A percentile compares a stretch with the other conserved stretches of the same genome.
These are phyloP conservation scores for Chaetophractus vellerosus DNA, from an alignment of 2,797 vertebrate genomes.

Conservation along the genomic window DNA sequence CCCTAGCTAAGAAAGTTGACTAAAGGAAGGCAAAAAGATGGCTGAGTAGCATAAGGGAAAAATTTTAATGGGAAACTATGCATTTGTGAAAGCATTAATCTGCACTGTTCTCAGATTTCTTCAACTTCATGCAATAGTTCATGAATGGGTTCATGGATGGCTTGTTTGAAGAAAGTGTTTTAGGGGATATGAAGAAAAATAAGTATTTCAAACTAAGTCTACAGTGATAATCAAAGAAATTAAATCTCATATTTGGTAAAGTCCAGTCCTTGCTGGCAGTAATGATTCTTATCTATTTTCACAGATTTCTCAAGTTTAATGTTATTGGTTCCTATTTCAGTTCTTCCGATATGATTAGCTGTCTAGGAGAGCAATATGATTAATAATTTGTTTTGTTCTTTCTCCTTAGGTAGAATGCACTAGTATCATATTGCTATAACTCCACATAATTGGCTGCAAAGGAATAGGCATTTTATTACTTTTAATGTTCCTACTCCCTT, in stretches of 20 bases:
- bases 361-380: slow-evolving; percentile 20
- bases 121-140: not conserved
- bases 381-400: slow-evolving; percentile 20
- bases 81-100: not conserved
- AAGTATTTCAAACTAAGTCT: not conserved
- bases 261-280: not conserved
- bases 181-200: not conserved
- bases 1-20: slow-evolving; percentile 17
- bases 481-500: not conserved
- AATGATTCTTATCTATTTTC: slow-evolving; percentile 26
- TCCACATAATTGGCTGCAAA: not conserved
- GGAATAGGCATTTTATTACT: not conserved
- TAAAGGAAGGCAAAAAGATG: slow-evolving; percentile 20
- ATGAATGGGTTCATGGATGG: not conserved
- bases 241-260: slow-evolving; percentile 13
- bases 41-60: not conserved
- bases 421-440: not conserved
- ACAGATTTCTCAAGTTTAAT: slow-evolving; percentile 37
- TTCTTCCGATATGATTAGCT: slow-evolving; percentile 35
- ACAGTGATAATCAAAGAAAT: not conserved
- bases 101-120: not conserved
- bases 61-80: slow-evolving; percentile 46
- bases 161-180: slow-evolving; percentile 33
- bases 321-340: slow-evolving; percentile 9
- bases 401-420: not conserved